Base-by-base conservation (phyloP, 2,113 vertebrate genomes). In the Charina bottae region DNA sequence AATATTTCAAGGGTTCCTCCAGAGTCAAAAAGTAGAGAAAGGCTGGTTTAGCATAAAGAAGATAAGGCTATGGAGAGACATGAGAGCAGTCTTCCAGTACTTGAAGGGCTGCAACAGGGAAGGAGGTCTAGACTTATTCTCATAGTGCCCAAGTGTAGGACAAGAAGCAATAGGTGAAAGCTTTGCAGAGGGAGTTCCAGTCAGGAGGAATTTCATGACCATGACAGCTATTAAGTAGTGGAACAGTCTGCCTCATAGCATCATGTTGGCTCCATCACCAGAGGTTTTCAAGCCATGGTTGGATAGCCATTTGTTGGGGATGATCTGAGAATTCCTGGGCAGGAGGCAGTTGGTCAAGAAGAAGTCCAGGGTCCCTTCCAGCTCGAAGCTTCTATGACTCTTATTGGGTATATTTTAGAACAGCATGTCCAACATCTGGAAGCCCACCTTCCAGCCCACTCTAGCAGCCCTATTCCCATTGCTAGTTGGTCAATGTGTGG, bases 361-460 rank as follows among this genome's bases (percentile, higher is more conserved):
- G 42, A 49, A 5, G 4, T 7, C 49, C 2, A 49, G 5, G 49
- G 49, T 49, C 49, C 49, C 49, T 86, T 6, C 33, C 8, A n/a
- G 8, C 54, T 92, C 89, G 62, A 17, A 92, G 12, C n/a, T 10
- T 24, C 4, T 60, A 33, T 12, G 2, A 21, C 0, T 1, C 3
- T 2, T 4, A 7, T 12, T 9, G 89, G 13, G n/a, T 42, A 3
- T 54, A 12, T 23, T 84, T 83, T 23, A 84, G 24, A 0, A 68
- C 89, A 94, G 46, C 56, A 12, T 84, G 62, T 85, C 83, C 83
- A n/a, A 33, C 33, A 64, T 64, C n/a, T 0, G 42, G 55, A 13
- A 37, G 54, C 3, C 26, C 60, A 85, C 3, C 4, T 56, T 59
- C 23, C 37, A 33, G 0, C 10, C 0, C 0, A 0, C 2, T 0